A percentile compares a stretch with the other conserved stretches of the same genome.
Evolutionary conservation across 2,888 invertebrate species (phyloP).

Genomic region (Netelia fuscicornis): DNA sequence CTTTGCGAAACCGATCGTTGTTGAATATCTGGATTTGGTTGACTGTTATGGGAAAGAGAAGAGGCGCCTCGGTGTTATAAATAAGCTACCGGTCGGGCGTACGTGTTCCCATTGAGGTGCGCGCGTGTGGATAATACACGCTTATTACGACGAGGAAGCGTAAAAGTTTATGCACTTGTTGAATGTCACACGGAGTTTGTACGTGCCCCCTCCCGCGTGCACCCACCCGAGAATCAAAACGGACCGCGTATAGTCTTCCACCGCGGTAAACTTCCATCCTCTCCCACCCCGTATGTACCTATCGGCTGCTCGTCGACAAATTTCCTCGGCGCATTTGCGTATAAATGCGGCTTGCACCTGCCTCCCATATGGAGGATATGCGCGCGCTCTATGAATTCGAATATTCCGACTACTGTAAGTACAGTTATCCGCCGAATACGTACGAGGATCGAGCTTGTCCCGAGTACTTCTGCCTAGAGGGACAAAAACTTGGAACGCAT

Average conservation of each 20-base stretch:
- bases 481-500: background rate
- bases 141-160: constrained; percentile 25
- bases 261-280: no score
- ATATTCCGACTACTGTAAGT: no score
- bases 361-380: background rate
- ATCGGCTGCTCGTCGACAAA: background rate
- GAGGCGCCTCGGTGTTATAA: background rate
- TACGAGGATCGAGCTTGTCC: no score
- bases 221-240: background rate
- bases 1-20: no score
- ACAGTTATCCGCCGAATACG: no score
- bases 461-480: no score
- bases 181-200: constrained; percentile 55
- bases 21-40: no score
- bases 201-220: background rate
- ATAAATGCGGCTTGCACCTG: background rate
- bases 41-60: background rate
- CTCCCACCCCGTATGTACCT: background rate
- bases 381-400: no score
- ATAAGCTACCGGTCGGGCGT: background rate
- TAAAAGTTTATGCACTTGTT: constrained; percentile 66
- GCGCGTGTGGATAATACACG: background rate
- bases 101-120: background rate
- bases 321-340: background rate
- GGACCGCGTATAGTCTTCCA: no score